Evolutionary conservation across 1,140 invertebrate species (phyloP).

Genomic region (Eumeta japonica): DNA sequence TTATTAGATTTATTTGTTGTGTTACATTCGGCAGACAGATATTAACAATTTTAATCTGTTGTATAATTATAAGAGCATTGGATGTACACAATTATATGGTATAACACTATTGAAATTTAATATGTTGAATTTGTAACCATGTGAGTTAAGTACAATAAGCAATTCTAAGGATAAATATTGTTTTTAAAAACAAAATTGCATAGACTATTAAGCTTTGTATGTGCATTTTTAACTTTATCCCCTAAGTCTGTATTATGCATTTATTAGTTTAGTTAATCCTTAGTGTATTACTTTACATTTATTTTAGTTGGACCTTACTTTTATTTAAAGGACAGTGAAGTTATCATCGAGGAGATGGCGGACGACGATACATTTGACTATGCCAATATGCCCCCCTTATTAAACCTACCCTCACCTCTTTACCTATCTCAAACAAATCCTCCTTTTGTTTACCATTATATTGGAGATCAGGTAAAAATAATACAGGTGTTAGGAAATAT

Average conservation of each 20-base stretch:
- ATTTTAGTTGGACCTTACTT: constrained; percentile 48
- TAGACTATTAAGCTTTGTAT: too few species aligned
- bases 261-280: constrained; percentile 34
- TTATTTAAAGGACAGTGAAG: constrained; percentile 57
- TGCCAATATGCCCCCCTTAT: constrained; percentile 43
- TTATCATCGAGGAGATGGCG: constrained; percentile 53
- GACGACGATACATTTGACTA: constrained; percentile 46
- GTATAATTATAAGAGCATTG: too few species aligned
- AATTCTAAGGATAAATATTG: too few species aligned
- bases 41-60: too few species aligned
- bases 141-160: too few species aligned
- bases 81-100: too few species aligned
- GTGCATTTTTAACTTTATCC: too few species aligned
- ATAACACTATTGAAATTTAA: too few species aligned
- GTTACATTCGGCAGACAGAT: too few species aligned
- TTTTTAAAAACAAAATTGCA: too few species aligned
- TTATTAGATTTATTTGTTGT: too few species aligned
- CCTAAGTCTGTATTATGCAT: constrained; percentile 21
- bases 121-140: too few species aligned
- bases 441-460: constrained; percentile 49
- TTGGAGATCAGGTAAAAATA: constrained; percentile 45
- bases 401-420: constrained; percentile 30
- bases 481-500: constrained; percentile 40
- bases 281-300: constrained; percentile 15
- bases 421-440: constrained; percentile 44